Evolutionary conservation across 2,888 invertebrate species (phyloP).

Genomic region (Caenorhabditis sp.): DNA sequence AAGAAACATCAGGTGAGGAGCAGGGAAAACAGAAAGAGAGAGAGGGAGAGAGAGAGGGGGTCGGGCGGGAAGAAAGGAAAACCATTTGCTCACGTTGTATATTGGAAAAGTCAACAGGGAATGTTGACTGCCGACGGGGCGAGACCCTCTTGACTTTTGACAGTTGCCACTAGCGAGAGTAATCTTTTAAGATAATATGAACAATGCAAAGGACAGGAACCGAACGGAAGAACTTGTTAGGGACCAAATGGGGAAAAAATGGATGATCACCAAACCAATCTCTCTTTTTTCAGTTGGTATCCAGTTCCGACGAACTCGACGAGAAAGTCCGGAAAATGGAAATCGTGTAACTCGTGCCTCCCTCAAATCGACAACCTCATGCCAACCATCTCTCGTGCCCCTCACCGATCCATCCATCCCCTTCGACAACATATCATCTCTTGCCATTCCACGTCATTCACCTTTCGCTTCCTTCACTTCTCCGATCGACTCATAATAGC

Average conservation of each 20-base stretch:
- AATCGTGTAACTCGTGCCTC: constrained; percentile 44
- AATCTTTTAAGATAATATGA: constrained; percentile 48
- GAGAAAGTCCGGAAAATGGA: constrained; percentile 62
- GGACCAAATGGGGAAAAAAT: background rate
- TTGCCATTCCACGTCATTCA: constrained; percentile 54
- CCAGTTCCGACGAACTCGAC: constrained; percentile 55
- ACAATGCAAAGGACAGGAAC: no score
- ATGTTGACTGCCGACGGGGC: constrained; percentile 36
- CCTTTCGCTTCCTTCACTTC: constrained; percentile 6
- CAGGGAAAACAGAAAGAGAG: constrained; percentile 7
- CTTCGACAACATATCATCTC: constrained; percentile 61
- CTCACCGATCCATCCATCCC: constrained; percentile 30
- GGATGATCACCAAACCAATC: background rate
- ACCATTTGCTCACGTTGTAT: constrained; percentile 54
- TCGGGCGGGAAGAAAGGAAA: constrained; percentile 14
- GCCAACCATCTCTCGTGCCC: constrained; percentile 7
- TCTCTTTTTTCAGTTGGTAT: constrained; percentile 49
- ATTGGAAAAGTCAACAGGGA: constrained; percentile 48
- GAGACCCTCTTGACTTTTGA: constrained; percentile 52
- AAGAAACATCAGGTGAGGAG: constrained; percentile 67
- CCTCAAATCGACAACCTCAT: constrained; percentile 28
- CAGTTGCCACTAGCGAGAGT: constrained; percentile 34
- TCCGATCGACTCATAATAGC: constrained; percentile 56
- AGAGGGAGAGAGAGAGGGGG: no score
- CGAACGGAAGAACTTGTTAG: background rate